Evolutionary conservation across 2,113 vertebrate genomes (phyloP).

Genomic region (Bos taurus): ARS-UCD2.0 NC_037340.1:30945501-30946000

Average conservation of each 20-base stretch:
- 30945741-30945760: rapidly evolving
- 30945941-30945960: neutral
- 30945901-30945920: neutral
- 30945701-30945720: neutral
- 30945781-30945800: neutral
- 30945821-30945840: neutral
- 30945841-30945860: neutral
- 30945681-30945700: neutral
- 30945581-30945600: neutral
- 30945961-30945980: neutral
- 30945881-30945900: neutral
- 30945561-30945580: neutral
- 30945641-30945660: neutral
- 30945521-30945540: neutral
- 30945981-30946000: neutral
- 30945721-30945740: neutral
- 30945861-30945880: neutral
- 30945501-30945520: neutral
- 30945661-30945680: neutral
- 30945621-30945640: neutral
- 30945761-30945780: neutral
- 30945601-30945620: neutral
- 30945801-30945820: neutral
- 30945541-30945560: neutral
- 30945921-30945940: neutral